Evolutionary conservation across 2,113 vertebrate species (phyloP), one percentile per base, ranked within the genome.

Genomic region (Vulpes vulpes): DNA sequence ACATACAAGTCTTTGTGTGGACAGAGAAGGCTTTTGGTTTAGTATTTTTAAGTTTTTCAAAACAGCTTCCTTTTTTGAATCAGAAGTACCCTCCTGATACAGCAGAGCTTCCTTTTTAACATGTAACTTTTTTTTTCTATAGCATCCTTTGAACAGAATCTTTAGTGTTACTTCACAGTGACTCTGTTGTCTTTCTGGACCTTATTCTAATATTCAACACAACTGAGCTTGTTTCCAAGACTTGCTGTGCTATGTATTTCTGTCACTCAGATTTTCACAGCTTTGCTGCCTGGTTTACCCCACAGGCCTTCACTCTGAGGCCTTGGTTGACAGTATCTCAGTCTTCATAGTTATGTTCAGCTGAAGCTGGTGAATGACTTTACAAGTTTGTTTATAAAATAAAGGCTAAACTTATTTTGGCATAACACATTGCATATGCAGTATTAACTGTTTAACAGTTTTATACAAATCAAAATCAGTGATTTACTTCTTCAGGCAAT

Each of bases 51-150:
- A 53, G 23, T 91, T 87, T 93, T 38, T n/a, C 0, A 8, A 64
- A 82, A 96, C 32, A 76, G 38, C 65, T 94, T 92, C 20, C 64
- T 87, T 86, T 93, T 89, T 69, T 90, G 35, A 91, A 78, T 78
- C 53, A 76, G 32, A 92, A 93, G 43, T 80, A 69, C 32, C 32
- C 20, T 86, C 30, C 55, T 96, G n/a, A 69, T 89, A 0, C 69
- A 81, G 43, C 8, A 32, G 22, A 96, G 57, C 57, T 53, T 89
- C 57, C 57, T 83, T 22, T 88, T 78, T 57, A 20, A 62, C 57
- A 38, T 38, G 11, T 53, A 73, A 71, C 60, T n/a, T 87, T 91
- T 59, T 38, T 81, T 17, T 89, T 11, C 55, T 53, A 5, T 79
- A 91, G 62, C 38, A 51, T 89, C 55, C 83, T 89, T 51, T 73